Evolutionary conservation across 2,113 vertebrate genomes (phyloP).

Genomic region (Sylvilagus bachmani): DNA sequence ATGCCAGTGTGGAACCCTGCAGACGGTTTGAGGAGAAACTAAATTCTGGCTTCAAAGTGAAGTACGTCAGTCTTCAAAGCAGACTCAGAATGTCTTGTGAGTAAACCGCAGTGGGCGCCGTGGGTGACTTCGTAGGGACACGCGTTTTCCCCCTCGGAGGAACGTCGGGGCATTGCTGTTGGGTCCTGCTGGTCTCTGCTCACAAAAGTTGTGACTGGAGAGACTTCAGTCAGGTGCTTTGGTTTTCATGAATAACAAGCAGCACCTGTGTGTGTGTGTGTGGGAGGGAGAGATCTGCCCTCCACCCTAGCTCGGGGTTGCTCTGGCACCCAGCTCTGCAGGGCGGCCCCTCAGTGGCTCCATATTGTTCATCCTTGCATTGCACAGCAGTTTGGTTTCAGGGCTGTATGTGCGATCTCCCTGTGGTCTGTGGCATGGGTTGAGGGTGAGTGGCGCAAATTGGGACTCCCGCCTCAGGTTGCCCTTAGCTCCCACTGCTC

Average conservation of each 20-base stretch:
- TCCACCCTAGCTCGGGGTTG: slow-evolving; percentile 86
- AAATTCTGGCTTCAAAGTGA: slow-evolving; percentile 41
- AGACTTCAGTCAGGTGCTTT: not conserved
- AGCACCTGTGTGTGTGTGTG: slow-evolving; percentile 77
- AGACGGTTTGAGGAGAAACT: not conserved
- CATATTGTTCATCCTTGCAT: slow-evolving; percentile 80
- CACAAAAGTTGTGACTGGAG: slow-evolving; percentile 32
- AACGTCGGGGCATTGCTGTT: not conserved
- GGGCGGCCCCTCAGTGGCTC: slow-evolving; percentile 73
- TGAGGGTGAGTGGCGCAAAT: slow-evolving; percentile 90
- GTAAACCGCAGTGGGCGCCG: not conserved
- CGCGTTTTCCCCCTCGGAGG: not conserved
- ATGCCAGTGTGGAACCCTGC: not conserved
- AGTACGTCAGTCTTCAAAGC: not conserved
- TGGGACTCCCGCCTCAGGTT: slow-evolving; percentile 79
- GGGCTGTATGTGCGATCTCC: slow-evolving; percentile 83
- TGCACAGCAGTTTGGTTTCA: slow-evolving; percentile 80
- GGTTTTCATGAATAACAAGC: not conserved
- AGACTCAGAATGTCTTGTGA: slow-evolving; percentile 16
- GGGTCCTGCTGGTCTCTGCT: slow-evolving; percentile 8
- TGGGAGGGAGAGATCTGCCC: slow-evolving; percentile 82
- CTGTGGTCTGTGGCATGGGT: slow-evolving; percentile 85
- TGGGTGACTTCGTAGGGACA: not conserved
- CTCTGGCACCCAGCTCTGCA: slow-evolving; percentile 80
- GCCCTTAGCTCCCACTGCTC: slow-evolving; percentile 89